A percentile compares a stretch with the other conserved stretches of the same genome.
phyloP scores from a whole-genome alignment of 37 sponge, comb jelly and placozoan species.

The Geodia barretti region DNA sequence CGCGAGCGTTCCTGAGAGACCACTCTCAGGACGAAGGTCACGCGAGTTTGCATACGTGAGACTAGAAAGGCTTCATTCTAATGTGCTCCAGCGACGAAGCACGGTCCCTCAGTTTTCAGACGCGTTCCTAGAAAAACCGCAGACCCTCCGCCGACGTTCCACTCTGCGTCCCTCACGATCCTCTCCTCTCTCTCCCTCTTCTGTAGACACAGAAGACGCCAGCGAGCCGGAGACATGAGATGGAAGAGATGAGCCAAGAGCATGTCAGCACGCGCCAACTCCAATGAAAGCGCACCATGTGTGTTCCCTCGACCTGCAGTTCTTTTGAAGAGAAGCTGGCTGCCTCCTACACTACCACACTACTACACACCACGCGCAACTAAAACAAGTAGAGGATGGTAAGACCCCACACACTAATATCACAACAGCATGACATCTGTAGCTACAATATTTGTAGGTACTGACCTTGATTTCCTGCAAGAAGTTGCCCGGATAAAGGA shows the following conservation, averaged over 20 bases:
- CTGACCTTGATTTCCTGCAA: constrained; percentile 49
- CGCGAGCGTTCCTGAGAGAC: constrained; percentile 29
- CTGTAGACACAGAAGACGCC: constrained; percentile 84
- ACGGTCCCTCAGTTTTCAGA: too few species aligned
- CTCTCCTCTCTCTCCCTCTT: neutral
- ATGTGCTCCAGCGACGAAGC: too few species aligned
- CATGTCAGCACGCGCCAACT: constrained; percentile 34
- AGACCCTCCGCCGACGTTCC: too few species aligned
- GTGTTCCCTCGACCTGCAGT: constrained; percentile 4
- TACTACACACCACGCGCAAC: too few species aligned
- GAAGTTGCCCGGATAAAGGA: constrained; percentile 26
- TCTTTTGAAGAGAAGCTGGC: constrained; percentile 59
- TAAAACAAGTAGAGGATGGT: constrained; percentile 64
- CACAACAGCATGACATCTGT: too few species aligned
- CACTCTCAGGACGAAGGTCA: constrained; percentile 73
- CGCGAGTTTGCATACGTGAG: too few species aligned
- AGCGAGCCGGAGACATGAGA: constrained; percentile 78
- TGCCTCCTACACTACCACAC: constrained; percentile 11
- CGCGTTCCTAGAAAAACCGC: too few species aligned
- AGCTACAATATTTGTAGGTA: constrained; percentile 43
- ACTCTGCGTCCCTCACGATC: too few species aligned
- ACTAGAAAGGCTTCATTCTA: too few species aligned
- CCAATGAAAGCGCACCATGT: constrained; percentile 1
- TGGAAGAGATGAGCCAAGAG: constrained; percentile 18
- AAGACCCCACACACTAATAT: neutral